phyloP scores from a whole-genome alignment of 2,113 vertebrate genomes.

The Paramisgurnus dabryanus region DNA sequence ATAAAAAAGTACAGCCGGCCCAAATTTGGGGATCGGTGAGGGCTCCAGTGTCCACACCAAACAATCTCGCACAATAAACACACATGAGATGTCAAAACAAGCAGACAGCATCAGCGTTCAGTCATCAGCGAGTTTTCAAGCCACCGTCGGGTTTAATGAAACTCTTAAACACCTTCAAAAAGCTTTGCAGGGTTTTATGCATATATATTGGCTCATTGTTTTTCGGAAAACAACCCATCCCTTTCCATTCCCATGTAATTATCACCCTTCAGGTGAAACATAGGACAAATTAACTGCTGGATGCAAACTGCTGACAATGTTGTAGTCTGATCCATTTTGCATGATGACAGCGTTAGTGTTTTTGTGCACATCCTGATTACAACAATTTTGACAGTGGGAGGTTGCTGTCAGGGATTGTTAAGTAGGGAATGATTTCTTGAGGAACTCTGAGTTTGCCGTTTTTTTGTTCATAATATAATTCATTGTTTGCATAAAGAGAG shows the following conservation, averaged over 20 bases:
- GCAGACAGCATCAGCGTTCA: not conserved
- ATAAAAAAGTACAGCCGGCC: too few species aligned
- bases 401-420: conserved; percentile 25
- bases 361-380: conserved; percentile 56
- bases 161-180: conserved; percentile 43
- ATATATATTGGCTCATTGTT: conserved; percentile 49
- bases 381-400: conserved; percentile 44
- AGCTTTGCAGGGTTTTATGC: conserved; percentile 37
- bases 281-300: conserved; percentile 33
- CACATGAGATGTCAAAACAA: not conserved
- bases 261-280: conserved; percentile 40
- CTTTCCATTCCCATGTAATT: conserved; percentile 46
- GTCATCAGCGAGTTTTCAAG: conserved; percentile 3
- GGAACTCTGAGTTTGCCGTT: conserved; percentile 7
- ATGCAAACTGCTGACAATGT: conserved; percentile 44
- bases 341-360: conserved; percentile 54
- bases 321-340: conserved; percentile 47
- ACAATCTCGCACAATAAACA: not conserved
- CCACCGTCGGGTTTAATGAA: conserved; percentile 44
- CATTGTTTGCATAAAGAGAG: conserved; percentile 12
- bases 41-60: not conserved
- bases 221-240: conserved; percentile 27
- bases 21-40: too few species aligned
- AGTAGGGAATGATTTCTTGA: conserved; percentile 17
- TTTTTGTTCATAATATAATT: not conserved